phyloP scores from a whole-genome alignment of 2,113 vertebrate species.

The Ia io region DNA sequence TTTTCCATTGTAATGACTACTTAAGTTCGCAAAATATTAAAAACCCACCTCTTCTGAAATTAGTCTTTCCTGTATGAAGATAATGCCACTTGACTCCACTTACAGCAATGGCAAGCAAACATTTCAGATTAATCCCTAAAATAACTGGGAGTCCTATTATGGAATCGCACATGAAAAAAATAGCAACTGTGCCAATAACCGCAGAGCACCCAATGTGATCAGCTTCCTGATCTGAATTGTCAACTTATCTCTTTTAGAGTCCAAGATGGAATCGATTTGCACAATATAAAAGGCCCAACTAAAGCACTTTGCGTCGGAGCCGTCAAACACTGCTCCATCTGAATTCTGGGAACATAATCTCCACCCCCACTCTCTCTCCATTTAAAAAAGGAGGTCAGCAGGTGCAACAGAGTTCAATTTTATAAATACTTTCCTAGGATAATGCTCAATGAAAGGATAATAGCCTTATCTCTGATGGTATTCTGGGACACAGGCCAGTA shows the following conservation, averaged over 20 bases:
- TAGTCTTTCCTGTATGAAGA: constrained; percentile 8
- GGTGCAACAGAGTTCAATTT: constrained; percentile 61
- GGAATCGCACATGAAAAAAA: not conserved
- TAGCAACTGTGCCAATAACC: constrained; percentile 14
- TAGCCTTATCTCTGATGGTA: constrained; percentile 64
- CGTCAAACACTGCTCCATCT: constrained; percentile 8
- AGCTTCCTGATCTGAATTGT: constrained; percentile 27
- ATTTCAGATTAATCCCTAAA: constrained; percentile 46
- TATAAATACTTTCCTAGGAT: constrained; percentile 68
- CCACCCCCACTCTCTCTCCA: constrained; percentile 1
- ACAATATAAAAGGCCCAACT: constrained; percentile 40
- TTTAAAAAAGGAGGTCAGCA: constrained; percentile 56
- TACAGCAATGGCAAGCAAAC: constrained; percentile 6
- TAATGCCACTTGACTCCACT: constrained; percentile 9
- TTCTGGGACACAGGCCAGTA: constrained; percentile 61
- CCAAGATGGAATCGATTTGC: constrained; percentile 38
- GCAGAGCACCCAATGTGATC: not conserved
- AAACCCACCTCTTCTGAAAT: constrained; percentile 27
- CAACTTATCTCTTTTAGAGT: constrained; percentile 23
- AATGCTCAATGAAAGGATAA: constrained; percentile 65
- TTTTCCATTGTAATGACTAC: constrained; percentile 19
- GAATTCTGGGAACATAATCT: constrained; percentile 37
- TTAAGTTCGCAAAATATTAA: constrained; percentile 37
- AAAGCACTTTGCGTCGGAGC: constrained; percentile 16
- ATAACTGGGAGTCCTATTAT: not conserved